Evolutionary conservation across 1,140 invertebrate species (phyloP).

Genomic region (Armadillidium nasatum): DNA sequence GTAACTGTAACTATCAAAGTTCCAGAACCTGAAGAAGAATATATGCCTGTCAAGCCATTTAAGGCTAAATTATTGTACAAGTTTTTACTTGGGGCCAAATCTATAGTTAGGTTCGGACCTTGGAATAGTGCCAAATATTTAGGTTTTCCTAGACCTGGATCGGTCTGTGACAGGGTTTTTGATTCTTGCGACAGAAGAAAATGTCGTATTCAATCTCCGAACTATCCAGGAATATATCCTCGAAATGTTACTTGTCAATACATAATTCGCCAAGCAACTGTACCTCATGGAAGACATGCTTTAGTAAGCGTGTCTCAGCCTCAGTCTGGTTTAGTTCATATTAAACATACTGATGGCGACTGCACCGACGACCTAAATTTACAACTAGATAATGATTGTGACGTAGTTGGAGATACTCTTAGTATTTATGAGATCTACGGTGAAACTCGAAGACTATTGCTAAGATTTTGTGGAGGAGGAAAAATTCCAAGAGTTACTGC

Average conservation of each 20-base stretch:
- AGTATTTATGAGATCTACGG: conserved; percentile 80
- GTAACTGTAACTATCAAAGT: conserved; percentile 69
- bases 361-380: conserved; percentile 38
- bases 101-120: conserved; percentile 40
- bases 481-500: conserved; percentile 76
- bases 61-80: conserved; percentile 39
- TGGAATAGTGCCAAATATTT: conserved; percentile 44
- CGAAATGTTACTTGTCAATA: conserved; percentile 79
- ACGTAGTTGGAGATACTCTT: conserved; percentile 79
- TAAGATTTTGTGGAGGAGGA: conserved; percentile 84
- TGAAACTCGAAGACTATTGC: conserved; percentile 77
- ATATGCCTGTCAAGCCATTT: conserved; percentile 29
- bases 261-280: conserved; percentile 63
- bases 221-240: conserved; percentile 79
- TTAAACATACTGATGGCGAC: conserved; percentile 41
- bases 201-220: conserved; percentile 77
- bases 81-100: conserved; percentile 40
- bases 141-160: conserved; percentile 32
- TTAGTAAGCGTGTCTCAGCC: conserved; percentile 41
- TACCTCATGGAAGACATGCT: conserved; percentile 51
- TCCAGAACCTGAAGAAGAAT: conserved; percentile 30
- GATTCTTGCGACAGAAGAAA: conserved; percentile 80
- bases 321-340: conserved; percentile 36
- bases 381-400: conserved; percentile 73
- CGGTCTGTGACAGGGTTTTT: conserved; percentile 76